A percentile compares a stretch with the other conserved stretches of the same genome.
phyloP scores from a whole-genome alignment of 2,888 invertebrate genomes.

The Lasioglossum calceatum region DNA sequence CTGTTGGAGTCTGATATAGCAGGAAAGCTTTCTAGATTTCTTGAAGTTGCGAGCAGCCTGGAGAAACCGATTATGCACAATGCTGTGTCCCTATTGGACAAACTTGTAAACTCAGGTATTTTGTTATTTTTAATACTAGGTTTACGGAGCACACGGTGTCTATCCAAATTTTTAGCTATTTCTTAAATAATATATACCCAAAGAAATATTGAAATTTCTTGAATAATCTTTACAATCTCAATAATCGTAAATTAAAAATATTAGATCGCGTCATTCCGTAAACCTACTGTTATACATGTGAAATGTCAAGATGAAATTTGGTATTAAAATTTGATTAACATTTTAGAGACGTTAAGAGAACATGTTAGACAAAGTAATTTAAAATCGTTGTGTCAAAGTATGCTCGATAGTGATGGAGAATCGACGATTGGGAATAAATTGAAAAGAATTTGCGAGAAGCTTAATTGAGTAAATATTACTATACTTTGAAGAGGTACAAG shows the following conservation, averaged over 20 bases:
- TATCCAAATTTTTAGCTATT: neutral
- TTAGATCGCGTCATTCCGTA: neutral
- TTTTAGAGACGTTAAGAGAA: slow-evolving; percentile 44
- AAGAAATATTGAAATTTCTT: neutral
- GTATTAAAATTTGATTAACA: slow-evolving; percentile 9
- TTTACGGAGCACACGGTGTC: neutral
- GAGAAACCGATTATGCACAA: slow-evolving; percentile 86
- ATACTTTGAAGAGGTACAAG: slow-evolving; percentile 19
- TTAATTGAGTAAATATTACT: slow-evolving; percentile 4
- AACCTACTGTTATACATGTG: neutral
- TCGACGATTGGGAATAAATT: slow-evolving; percentile 26
- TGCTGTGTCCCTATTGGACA: slow-evolving; percentile 85
- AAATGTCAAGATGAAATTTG: neutral
- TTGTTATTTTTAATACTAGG: neutral
- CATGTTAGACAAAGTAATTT: slow-evolving; percentile 38
- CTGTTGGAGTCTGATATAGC: slow-evolving; percentile 86
- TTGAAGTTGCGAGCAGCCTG: slow-evolving; percentile 85
- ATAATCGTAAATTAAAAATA: too few relatives aligned
- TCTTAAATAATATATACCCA: neutral
- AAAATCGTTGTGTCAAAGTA: slow-evolving; percentile 27
- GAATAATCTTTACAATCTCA: too few relatives aligned
- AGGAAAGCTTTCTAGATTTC: slow-evolving; percentile 85
- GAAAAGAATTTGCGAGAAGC: slow-evolving; percentile 20
- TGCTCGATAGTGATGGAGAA: neutral
- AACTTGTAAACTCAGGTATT: slow-evolving; percentile 84